phyloP scores from a whole-genome alignment of 2,113 vertebrate species.

The Camarhynchus parvulus region DNA sequence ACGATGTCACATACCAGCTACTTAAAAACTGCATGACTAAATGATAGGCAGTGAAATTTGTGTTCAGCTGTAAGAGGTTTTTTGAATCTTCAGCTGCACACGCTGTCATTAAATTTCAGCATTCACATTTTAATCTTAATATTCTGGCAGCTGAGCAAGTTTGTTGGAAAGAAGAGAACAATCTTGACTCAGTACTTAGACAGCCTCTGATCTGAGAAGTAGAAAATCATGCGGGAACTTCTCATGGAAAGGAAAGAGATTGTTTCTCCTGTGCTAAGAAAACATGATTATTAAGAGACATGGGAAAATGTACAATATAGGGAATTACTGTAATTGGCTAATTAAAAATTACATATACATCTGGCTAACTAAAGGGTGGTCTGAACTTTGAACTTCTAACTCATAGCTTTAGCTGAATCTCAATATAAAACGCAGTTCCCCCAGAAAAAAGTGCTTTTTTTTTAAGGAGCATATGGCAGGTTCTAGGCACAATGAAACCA shows the following conservation, averaged over 20 bases:
- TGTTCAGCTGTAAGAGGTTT: neutral
- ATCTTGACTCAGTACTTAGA: neutral
- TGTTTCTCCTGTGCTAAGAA: neutral
- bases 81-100: neutral
- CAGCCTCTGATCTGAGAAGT: neutral
- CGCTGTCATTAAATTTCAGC: neutral
- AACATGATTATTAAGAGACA: neutral
- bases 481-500: slow-evolving; percentile 15
- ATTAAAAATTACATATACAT: neutral
- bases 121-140: neutral
- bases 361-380: neutral
- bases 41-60: neutral
- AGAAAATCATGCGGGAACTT: neutral
- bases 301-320: neutral
- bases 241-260: neutral
- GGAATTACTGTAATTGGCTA: neutral
- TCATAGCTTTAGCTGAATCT: neutral
- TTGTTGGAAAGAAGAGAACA: neutral
- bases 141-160: neutral
- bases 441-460: neutral
- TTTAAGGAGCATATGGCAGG: neutral
- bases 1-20: neutral
- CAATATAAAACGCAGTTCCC: neutral
- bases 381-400: neutral
- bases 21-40: neutral